A percentile compares a stretch with the other conserved stretches of the same genome.
Conservation (phyloP, 2,797 vertebrate genomes). For the Lacerta agilis region DNA sequence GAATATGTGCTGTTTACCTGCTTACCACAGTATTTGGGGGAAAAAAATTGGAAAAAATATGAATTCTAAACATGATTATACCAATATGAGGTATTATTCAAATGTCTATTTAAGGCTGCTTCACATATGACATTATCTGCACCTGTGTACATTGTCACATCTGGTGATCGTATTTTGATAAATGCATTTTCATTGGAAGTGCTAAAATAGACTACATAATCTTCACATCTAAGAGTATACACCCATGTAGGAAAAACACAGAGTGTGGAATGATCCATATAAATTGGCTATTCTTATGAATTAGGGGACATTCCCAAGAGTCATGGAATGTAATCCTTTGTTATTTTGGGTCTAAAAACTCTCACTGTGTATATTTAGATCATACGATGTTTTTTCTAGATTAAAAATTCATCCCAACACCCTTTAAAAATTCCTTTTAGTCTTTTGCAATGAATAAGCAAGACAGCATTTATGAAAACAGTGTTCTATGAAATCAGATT, state of each 20-base stretch:
- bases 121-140: neutral
- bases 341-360: neutral
- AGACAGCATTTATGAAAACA: slow-evolving; percentile 12
- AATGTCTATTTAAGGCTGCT: neutral
- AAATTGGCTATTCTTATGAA: slow-evolving; percentile 1
- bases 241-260: neutral
- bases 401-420: neutral
- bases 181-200: neutral
- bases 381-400: neutral
- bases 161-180: neutral
- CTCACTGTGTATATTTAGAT: neutral
- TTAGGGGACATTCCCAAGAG: neutral
- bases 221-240: neutral
- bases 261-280: neutral
- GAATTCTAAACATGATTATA: neutral
- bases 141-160: neutral
- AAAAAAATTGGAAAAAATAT: neutral
- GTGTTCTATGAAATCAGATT: slow-evolving; percentile 3
- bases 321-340: neutral
- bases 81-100: neutral
- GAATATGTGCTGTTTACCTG: neutral
- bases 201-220: neutral
- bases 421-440: slow-evolving; percentile 1
- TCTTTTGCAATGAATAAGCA: slow-evolving; percentile 1
- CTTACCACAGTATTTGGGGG: neutral